Conservation (phyloP, 2,113 vertebrate genomes). For the Hyperopisus bebe region DNA sequence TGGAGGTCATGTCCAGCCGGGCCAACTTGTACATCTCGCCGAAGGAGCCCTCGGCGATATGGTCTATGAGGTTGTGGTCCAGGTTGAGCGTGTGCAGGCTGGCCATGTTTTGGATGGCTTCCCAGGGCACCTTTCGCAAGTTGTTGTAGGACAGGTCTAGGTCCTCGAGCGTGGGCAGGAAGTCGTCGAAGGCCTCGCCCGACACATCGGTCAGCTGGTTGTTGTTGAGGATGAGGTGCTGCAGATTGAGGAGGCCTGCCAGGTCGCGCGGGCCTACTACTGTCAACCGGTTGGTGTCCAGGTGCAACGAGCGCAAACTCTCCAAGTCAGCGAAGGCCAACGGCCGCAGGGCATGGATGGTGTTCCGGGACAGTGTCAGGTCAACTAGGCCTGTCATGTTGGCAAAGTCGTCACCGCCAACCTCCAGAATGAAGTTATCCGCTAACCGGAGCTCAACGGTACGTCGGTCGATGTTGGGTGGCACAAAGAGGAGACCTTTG, state of each 20-base stretch:
- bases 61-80: conserved; percentile 85
- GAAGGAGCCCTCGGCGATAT: conserved; percentile 75
- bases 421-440: conserved; percentile 81
- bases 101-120: conserved; percentile 78
- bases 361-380: conserved; percentile 81
- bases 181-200: conserved; percentile 72
- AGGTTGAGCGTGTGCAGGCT: conserved; percentile 80
- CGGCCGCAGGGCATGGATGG: conserved; percentile 73
- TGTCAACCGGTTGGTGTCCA: conserved; percentile 79
- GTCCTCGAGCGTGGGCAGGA: conserved; percentile 75
- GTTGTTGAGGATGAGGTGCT: conserved; percentile 81
- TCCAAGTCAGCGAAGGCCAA: conserved; percentile 79
- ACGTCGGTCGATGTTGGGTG: conserved; percentile 77
- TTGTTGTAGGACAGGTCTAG: conserved; percentile 67
- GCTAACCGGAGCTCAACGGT: conserved; percentile 83
- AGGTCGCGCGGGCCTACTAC: conserved; percentile 66
- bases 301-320: conserved; percentile 78
- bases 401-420: conserved; percentile 72
- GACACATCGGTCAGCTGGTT: conserved; percentile 80
- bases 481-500: conserved; percentile 47
- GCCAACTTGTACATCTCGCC: conserved; percentile 78
- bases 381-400: conserved; percentile 86
- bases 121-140: conserved; percentile 69
- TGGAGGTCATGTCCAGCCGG: conserved; percentile 85
- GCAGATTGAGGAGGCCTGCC: conserved; percentile 75